Percentiles rank a stretch among this genome's conserved stretches.
These are phyloP conservation scores for Serripes groenlandicus DNA, from an alignment of 2,888 invertebrate species.

Conservation along the genomic window DNA sequence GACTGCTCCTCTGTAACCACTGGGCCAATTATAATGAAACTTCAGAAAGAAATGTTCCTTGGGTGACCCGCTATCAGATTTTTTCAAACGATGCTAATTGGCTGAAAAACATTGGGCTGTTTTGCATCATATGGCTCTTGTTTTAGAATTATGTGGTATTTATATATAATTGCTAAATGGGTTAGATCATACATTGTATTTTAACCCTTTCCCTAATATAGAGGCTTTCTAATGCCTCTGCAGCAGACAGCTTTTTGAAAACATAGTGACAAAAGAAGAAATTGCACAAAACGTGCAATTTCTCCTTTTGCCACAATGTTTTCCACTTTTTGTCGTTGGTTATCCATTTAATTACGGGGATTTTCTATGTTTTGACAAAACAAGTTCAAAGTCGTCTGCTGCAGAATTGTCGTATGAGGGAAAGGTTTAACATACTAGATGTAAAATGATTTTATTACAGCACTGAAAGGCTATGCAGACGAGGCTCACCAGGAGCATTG, in stretches of 20 bases:
- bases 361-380: too few species aligned
- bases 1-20: too few species aligned
- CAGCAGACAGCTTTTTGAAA: neutral
- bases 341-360: neutral
- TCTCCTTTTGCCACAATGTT: neutral
- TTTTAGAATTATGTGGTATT: too few species aligned
- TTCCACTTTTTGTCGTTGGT: neutral
- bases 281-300: neutral
- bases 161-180: too few species aligned
- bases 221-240: neutral
- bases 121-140: too few species aligned
- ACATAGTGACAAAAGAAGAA: neutral
- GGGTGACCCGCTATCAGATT: too few species aligned
- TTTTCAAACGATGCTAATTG: too few species aligned
- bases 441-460: constrained; percentile 30
- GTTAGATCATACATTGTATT: too few species aligned
- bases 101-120: too few species aligned
- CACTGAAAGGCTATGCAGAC: constrained; percentile 65
- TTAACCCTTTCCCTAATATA: neutral
- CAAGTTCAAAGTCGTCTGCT: neutral
- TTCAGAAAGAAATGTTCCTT: too few species aligned
- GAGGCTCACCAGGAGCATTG: constrained; percentile 69
- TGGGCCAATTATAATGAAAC: too few species aligned
- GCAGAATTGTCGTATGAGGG: neutral
- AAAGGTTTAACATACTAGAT: neutral